phyloP scores from a whole-genome alignment of 2,888 invertebrate species.

The Ypsolopha scabrella region DNA sequence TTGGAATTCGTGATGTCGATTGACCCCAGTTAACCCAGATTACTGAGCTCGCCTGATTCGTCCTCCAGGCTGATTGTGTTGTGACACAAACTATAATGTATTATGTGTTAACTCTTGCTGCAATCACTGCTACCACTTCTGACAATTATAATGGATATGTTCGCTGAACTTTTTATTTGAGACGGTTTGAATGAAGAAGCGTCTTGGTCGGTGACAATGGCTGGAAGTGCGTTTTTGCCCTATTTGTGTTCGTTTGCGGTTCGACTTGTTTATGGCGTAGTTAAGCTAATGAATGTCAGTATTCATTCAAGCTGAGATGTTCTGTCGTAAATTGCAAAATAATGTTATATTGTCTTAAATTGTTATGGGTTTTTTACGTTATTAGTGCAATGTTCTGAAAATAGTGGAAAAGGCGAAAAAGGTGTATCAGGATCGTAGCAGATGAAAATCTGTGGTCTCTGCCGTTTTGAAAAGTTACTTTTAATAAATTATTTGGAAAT shows the following conservation, averaged over 20 bases:
- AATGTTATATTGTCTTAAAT: too few relatives aligned
- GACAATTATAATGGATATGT: constrained; percentile 62
- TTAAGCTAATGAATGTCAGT: too few relatives aligned
- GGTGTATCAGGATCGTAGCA: background rate
- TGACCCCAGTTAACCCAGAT: constrained; percentile 83
- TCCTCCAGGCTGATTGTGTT: constrained; percentile 69
- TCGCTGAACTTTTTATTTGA: constrained; percentile 55
- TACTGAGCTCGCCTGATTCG: constrained; percentile 69
- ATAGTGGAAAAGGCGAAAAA: too few relatives aligned
- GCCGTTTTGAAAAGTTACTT: background rate
- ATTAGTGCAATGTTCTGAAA: too few relatives aligned
- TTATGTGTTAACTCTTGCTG: constrained; percentile 70
- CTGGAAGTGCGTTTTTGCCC: background rate
- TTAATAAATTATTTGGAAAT: too few relatives aligned
- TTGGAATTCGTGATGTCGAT: constrained; percentile 79
- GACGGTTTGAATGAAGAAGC: constrained; percentile 17
- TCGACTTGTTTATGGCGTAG: constrained; percentile 1
- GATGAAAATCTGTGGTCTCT: background rate
- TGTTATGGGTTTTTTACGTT: too few relatives aligned
- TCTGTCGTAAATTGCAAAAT: too few relatives aligned
- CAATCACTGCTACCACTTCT: constrained; percentile 58
- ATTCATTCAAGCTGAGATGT: too few relatives aligned
- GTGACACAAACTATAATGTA: constrained; percentile 72
- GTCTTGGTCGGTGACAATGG: background rate
- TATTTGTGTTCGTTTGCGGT: background rate